Evolutionary conservation across 2,113 vertebrate genomes (phyloP), one percentile per base, ranked within the genome.

Genomic region (Spea multiplicata): DNA sequence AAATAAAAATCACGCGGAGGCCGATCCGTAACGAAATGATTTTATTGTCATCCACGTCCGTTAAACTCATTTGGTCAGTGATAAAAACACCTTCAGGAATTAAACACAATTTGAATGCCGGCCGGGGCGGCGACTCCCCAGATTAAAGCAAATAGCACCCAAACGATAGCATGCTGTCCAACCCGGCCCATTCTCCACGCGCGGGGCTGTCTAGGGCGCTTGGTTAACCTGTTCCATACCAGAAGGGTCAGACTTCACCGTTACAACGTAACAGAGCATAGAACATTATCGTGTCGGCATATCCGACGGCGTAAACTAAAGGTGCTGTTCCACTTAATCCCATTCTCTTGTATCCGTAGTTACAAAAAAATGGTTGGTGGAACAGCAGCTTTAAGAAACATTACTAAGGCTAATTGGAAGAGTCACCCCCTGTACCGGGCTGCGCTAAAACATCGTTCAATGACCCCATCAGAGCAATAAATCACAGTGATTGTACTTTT

Each of bases 41-140:
- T 79, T 73, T 78, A 79, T 50, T 79, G 70, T 79, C 50, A 55
- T 71, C 48, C 57, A 50, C 62, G 66, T 9, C 64, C 64, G 61
- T 57, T 73, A 72, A 66, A 53, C 30, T 48, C 61, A 62, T 78
- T 78, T 62, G 74, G 67, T 76, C 59, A 76, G 75, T 57, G 44
- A 62, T 75, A 75, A 49, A 75, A 75, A 75, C 48, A 48, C 61
- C 52, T 78, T 70, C 46, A 48, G 44, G 53, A 78, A 13, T 30
- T 8, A 52, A 65, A n/a, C 70, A 67, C 61, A 30, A 73, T 30
- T 48, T 65, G 4, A 73, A 45, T 71, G 13, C 62, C 30, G 46
- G 49, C 17, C 12, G 6, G 9, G 50, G 48, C 7, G 49, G 48
- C 59, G 14, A 49, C 69, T 78, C 69, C 68, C 14, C 44, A 66